phyloP scores from a whole-genome alignment of 92 coral and sea anemone species.

The Montipora capitata region DNA sequence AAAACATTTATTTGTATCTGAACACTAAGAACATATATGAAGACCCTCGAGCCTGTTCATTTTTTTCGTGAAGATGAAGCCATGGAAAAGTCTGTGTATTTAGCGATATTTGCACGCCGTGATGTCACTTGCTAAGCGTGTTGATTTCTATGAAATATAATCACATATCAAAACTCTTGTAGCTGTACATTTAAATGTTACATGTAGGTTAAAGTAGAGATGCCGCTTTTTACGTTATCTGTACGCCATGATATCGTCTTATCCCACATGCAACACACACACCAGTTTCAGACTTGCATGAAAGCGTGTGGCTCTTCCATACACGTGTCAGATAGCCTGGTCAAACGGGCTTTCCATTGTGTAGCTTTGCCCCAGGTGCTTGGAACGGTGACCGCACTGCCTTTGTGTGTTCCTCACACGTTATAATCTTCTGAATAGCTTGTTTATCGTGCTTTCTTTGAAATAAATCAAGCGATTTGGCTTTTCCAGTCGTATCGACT shows the following conservation, averaged over 20 bases:
- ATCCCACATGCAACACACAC: not conserved
- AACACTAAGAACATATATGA: not conserved
- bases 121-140: not conserved
- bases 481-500: conserved; percentile 39
- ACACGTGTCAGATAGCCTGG: conserved; percentile 26
- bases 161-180: too few species aligned
- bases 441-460: conserved; percentile 67
- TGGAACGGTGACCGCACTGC: conserved; percentile 23
- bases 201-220: too few species aligned
- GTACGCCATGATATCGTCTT: not conserved
- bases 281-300: conserved; percentile 12
- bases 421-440: conserved; percentile 56
- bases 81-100: conserved; percentile 2
- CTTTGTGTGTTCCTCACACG: conserved; percentile 43
- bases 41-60: not conserved
- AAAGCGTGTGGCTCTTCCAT: not conserved
- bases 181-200: not conserved
- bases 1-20: not conserved
- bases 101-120: not conserved
- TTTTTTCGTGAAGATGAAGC: not conserved
- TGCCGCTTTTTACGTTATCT: too few species aligned
- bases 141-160: not conserved
- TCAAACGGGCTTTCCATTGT: conserved; percentile 52
- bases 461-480: conserved; percentile 63
- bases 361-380: conserved; percentile 34